phyloP scores from a whole-genome alignment of 2,888 invertebrate species.

The Heteromyza rotundicornis region DNA sequence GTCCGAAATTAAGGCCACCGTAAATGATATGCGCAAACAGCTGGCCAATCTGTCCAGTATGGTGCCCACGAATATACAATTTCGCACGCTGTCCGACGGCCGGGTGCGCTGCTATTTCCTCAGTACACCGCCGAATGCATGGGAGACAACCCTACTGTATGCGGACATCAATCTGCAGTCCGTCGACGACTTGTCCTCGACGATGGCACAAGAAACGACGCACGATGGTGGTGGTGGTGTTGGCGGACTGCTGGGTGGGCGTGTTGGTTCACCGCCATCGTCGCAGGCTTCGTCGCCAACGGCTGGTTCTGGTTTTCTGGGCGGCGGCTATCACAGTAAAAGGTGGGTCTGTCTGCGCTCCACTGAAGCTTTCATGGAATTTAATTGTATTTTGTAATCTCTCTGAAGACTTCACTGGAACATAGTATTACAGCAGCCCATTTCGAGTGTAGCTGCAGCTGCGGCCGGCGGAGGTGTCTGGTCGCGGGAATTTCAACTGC shows the following conservation, averaged over 20 bases:
- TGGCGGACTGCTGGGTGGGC: slow-evolving; percentile 15
- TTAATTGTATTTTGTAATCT: background rate
- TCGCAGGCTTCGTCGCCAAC: slow-evolving; percentile 36
- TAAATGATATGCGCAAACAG: slow-evolving; percentile 80
- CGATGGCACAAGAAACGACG: slow-evolving; percentile 35
- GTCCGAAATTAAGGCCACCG: slow-evolving; percentile 81
- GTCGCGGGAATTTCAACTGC: slow-evolving; percentile 87
- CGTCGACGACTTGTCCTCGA: slow-evolving; percentile 45
- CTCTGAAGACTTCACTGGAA: slow-evolving; percentile 76
- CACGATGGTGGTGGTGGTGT: slow-evolving; percentile 22
- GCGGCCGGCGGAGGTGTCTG: slow-evolving; percentile 61
- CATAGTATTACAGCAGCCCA: slow-evolving; percentile 80
- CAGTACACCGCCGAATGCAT: slow-evolving; percentile 83
- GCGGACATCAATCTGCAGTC: slow-evolving; percentile 77
- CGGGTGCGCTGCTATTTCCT: slow-evolving; percentile 88
- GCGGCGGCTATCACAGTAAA: slow-evolving; percentile 13
- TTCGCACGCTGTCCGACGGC: slow-evolving; percentile 78
- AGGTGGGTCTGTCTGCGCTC: background rate
- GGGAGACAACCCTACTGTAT: slow-evolving; percentile 88
- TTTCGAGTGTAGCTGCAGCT: slow-evolving; percentile 68
- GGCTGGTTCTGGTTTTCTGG: background rate
- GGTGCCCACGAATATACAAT: slow-evolving; percentile 82
- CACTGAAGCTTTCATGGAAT: too few species aligned
- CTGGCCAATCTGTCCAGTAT: slow-evolving; percentile 79
- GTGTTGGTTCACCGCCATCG: slow-evolving; percentile 18